Percentiles rank a stretch among this genome's conserved stretches.
These are phyloP conservation scores for Rhabdornis inornatus DNA, from an alignment of 2,113 vertebrate genomes.

Conservation along the genomic window DNA sequence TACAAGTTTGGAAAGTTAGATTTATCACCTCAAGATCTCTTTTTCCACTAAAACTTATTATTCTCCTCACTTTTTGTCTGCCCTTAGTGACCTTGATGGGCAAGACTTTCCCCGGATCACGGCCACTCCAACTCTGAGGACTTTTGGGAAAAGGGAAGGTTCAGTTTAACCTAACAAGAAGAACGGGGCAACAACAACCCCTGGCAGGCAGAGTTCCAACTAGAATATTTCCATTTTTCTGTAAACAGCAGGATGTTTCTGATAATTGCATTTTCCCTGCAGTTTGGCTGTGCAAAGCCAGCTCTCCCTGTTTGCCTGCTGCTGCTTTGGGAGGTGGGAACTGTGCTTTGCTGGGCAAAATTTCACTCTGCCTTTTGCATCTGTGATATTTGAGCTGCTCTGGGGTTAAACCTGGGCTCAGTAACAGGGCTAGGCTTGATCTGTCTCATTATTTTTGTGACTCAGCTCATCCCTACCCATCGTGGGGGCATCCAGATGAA, in stretches of 20 bases:
- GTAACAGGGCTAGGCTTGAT: neutral
- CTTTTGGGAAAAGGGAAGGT: neutral
- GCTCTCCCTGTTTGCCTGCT: neutral
- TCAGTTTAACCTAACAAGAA: neutral
- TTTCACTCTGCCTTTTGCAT: neutral
- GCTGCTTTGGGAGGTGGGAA: neutral
- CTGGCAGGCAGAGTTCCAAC: neutral
- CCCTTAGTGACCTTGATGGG: neutral
- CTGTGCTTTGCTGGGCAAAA: neutral
- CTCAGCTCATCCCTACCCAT: neutral
- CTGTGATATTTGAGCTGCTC: neutral
- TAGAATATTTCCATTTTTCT: neutral
- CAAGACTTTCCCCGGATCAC: neutral
- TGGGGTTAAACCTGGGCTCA: neutral
- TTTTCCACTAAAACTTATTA: neutral
- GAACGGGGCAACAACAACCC: accelerated
- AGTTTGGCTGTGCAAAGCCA: neutral
- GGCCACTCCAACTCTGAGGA: neutral
- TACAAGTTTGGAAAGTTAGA: neutral
- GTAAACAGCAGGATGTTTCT: neutral
- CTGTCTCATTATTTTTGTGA: neutral
- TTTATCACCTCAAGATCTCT: neutral
- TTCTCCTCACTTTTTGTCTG: neutral
- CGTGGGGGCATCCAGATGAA: neutral
- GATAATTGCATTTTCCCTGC: neutral